Conservation (phyloP, 2,797 vertebrate genomes). For the Fringilla coelebs region DNA sequence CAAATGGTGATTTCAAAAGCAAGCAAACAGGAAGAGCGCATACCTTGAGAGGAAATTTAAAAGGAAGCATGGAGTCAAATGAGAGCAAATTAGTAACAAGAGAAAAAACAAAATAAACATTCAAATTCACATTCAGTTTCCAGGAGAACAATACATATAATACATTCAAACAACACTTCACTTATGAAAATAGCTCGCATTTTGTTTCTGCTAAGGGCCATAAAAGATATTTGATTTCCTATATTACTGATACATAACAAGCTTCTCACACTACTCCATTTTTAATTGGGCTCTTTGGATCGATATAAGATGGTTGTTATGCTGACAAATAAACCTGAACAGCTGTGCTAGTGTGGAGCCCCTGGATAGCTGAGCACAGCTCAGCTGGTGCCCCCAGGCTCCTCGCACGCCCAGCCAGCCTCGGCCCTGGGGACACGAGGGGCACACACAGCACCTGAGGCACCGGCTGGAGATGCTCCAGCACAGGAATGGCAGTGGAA, state of each 20-base stretch:
- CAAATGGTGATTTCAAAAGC: constrained; percentile 44
- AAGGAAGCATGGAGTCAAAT: constrained; percentile 66
- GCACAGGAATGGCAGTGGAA: constrained; percentile 40
- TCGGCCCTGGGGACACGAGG: not conserved
- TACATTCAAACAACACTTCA: not conserved
- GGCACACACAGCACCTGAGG: not conserved
- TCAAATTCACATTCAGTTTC: constrained; percentile 32
- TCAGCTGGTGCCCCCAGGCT: not conserved
- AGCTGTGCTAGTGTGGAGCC: not conserved
- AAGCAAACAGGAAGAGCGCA: constrained; percentile 47
- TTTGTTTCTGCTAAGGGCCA: not conserved
- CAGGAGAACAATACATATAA: not conserved
- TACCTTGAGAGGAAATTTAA: constrained; percentile 72
- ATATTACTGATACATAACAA: not conserved
- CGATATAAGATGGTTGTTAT: accelerated
- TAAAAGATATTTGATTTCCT: not conserved
- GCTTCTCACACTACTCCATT: not conserved
- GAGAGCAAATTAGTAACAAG: constrained; percentile 66
- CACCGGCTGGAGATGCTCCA: not conserved
- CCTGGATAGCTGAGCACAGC: not conserved
- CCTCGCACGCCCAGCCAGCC: not conserved
- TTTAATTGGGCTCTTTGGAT: not conserved
- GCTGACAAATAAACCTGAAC: not conserved
- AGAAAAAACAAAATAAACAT: constrained; percentile 37
- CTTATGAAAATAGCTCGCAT: not conserved